phyloP scores from a whole-genome alignment of 2,888 invertebrate species.

The Trachelus troglodyta region DNA sequence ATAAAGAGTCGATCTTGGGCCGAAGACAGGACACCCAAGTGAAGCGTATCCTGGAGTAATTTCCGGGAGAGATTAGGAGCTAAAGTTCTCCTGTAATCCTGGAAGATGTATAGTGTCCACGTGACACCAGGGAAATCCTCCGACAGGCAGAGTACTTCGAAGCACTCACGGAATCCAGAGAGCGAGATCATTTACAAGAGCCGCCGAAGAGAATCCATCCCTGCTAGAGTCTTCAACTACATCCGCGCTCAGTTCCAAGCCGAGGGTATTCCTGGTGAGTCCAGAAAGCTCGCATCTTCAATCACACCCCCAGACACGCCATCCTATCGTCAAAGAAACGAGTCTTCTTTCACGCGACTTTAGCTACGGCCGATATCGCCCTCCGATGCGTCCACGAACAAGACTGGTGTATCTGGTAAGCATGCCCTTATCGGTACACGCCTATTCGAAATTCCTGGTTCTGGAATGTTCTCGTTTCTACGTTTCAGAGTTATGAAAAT shows the following conservation, averaged over 20 bases:
- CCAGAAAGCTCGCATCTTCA: background rate
- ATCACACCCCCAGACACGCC: background rate
- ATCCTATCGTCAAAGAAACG: background rate
- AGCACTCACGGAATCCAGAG: conserved; percentile 35
- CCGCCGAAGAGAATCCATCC: conserved; percentile 52
- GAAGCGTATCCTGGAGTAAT: background rate
- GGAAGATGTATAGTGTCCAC: conserved; percentile 59
- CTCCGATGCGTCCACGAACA: background rate
- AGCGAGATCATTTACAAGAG: conserved; percentile 49
- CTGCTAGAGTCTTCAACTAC: conserved; percentile 53
- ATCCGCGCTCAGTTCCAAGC: conserved; percentile 53
- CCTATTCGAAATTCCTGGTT: background rate
- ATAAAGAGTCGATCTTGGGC: background rate
- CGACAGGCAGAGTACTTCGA: conserved; percentile 43
- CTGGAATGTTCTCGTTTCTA: background rate
- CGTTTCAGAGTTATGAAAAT: background rate
- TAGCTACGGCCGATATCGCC: background rate
- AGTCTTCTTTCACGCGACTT: background rate
- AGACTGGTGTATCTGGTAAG: background rate
- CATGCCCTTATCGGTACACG: background rate
- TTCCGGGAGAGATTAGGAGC: background rate
- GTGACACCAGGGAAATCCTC: conserved; percentile 52
- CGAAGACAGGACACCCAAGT: background rate
- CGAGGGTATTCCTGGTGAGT: conserved; percentile 48
- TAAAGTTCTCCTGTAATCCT: background rate